phyloP scores from a whole-genome alignment of 2,797 vertebrate species.

The Huso huso region DNA sequence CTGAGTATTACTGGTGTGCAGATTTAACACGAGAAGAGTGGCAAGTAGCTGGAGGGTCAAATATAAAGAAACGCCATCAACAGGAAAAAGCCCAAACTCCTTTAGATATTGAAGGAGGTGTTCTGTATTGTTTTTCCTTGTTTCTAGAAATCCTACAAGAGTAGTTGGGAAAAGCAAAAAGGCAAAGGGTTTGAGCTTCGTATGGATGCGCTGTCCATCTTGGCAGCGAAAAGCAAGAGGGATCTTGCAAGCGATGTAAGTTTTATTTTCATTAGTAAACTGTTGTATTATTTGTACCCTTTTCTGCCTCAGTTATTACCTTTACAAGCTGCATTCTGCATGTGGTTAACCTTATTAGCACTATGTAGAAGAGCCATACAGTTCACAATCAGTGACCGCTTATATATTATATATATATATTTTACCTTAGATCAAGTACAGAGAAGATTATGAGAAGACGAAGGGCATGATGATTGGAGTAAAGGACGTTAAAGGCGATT shows the following conservation, averaged over 20 bases:
- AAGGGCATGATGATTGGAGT: constrained; percentile 87
- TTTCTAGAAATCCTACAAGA: constrained; percentile 83
- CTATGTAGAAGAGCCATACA: no score
- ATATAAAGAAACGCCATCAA: no score
- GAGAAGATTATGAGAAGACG: constrained; percentile 74
- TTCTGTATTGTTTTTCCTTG: background rate
- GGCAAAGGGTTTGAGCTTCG: constrained; percentile 84
- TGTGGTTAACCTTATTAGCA: no score
- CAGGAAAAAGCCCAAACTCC: no score
- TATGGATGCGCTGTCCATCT: constrained; percentile 79
- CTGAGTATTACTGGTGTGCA: no score
- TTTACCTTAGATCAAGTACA: constrained; percentile 80
- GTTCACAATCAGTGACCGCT: no score
- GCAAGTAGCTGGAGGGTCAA: no score
- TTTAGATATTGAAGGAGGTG: no score
- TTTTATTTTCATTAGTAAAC: constrained; percentile 21
- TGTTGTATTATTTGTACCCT: background rate
- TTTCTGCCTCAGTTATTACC: background rate
- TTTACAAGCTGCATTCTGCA: no score
- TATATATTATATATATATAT: no score
- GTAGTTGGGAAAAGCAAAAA: constrained; percentile 86
- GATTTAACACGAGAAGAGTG: no score
- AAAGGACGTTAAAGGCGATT: constrained; percentile 70
- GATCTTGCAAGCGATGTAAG: constrained; percentile 94
- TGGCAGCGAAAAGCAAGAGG: constrained; percentile 84